A percentile compares a stretch with the other conserved stretches of the same genome.
These are phyloP conservation scores for Hyposmocoma kahamanoa DNA, from an alignment of 1,140 invertebrate genomes.

Conservation along the genomic window DNA sequence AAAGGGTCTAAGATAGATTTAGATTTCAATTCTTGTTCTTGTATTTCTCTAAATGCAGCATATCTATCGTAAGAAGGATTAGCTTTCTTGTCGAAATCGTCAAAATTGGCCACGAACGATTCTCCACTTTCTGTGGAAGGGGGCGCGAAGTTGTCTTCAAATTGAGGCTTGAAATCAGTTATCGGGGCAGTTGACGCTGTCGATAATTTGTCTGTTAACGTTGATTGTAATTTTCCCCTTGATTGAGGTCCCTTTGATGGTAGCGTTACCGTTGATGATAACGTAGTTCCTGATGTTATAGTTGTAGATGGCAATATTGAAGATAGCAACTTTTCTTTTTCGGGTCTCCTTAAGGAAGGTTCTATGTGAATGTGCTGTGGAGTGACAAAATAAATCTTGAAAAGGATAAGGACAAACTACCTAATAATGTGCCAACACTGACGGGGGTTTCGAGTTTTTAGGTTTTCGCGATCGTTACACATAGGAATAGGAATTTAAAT, in stretches of 20 bases:
- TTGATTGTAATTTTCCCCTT: too few species aligned
- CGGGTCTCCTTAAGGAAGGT: slow-evolving; percentile 22
- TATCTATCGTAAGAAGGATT: slow-evolving; percentile 80
- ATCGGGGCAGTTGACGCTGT: slow-evolving; percentile 19
- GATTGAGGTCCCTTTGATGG: background rate
- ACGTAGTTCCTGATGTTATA: slow-evolving; percentile 11
- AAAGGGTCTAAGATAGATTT: slow-evolving; percentile 66
- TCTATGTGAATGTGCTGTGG: slow-evolving; percentile 60
- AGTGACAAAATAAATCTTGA: background rate
- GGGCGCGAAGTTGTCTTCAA: slow-evolving; percentile 75
- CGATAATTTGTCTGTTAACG: background rate
- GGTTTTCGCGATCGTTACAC: too few species aligned
- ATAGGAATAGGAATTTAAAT: too few species aligned
- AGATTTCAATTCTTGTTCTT: slow-evolving; percentile 80
- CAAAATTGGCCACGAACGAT: slow-evolving; percentile 77
- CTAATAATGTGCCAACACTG: too few species aligned
- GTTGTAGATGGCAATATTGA: too few species aligned
- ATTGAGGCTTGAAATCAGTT: slow-evolving; percentile 66
- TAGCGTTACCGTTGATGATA: too few species aligned
- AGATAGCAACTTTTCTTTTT: slow-evolving; percentile 42
- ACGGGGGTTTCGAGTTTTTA: too few species aligned
- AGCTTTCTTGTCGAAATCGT: slow-evolving; percentile 73
- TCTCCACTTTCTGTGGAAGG: slow-evolving; percentile 31
- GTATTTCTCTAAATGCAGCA: slow-evolving; percentile 88
- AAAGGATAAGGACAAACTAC: too few species aligned